These are phyloP conservation scores for Apodemus sylvaticus DNA, from an alignment of 2,113 vertebrate species.

Conservation along the genomic window DNA sequence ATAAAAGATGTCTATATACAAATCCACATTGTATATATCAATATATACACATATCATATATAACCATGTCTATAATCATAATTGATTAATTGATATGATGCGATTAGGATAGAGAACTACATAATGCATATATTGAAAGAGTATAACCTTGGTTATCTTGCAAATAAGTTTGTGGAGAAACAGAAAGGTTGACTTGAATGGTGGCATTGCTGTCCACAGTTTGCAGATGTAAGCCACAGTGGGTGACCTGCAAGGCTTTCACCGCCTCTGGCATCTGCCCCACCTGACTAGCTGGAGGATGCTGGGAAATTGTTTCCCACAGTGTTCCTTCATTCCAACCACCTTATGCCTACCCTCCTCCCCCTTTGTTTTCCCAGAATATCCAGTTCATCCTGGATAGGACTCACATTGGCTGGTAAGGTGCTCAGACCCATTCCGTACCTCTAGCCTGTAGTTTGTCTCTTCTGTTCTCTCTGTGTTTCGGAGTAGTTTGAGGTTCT, in stretches of 20 bases:
- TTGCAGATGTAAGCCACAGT: not conserved
- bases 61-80: not conserved
- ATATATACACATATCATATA: no score
- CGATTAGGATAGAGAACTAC: not conserved
- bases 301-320: not conserved
- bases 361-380: not conserved
- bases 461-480: not conserved
- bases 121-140: not conserved
- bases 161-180: not conserved
- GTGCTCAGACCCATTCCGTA: no score
- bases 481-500: not conserved
- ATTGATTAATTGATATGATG: not conserved
- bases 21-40: not conserved
- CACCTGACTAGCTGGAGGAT: not conserved
- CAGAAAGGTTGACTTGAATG: not conserved
- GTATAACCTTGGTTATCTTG: not conserved
- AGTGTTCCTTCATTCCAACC: no score
- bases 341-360: fast-evolving
- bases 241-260: not conserved
- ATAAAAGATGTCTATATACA: not conserved
- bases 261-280: not conserved
- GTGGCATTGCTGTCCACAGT: not conserved
- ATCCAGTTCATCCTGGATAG: not conserved
- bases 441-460: not conserved
- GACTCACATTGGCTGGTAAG: not conserved